Evolutionary conservation across 2,797 vertebrate genomes (phyloP).

Genomic region (Alauda arvensis): DNA sequence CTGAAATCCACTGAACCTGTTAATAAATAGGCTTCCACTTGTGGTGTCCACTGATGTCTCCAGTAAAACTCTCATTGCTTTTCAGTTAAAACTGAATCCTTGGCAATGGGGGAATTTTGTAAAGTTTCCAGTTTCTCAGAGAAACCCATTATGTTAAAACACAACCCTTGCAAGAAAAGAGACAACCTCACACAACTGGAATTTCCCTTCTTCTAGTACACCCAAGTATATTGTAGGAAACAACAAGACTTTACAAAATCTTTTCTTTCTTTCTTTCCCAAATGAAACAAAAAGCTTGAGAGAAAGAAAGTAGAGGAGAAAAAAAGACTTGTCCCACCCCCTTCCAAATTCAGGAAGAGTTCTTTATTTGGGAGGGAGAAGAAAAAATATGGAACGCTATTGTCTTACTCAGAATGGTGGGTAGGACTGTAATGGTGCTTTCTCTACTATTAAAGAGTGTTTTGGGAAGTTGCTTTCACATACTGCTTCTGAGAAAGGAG

Average conservation of each 20-base stretch:
- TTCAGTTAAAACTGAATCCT: background rate
- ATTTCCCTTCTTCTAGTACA: background rate
- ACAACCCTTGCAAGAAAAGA: background rate
- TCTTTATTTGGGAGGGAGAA: background rate
- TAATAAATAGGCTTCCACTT: background rate
- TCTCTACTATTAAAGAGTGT: background rate
- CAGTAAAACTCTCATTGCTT: background rate
- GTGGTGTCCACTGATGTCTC: background rate
- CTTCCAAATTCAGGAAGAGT: background rate
- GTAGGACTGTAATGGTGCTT: background rate
- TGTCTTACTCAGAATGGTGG: background rate
- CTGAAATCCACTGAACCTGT: background rate
- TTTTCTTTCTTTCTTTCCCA: background rate
- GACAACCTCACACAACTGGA: accelerated
- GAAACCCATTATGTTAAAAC: background rate
- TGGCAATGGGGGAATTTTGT: accelerated
- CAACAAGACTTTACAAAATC: background rate
- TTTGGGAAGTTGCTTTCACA: background rate
- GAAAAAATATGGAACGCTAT: background rate
- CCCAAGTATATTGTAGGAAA: background rate
- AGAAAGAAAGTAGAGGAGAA: background rate
- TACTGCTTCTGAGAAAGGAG: background rate
- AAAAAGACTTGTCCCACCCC: too few relatives aligned
- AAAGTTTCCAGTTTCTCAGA: background rate
- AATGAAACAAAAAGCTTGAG: background rate